A percentile compares a stretch with the other conserved stretches of the same genome.
Conservation (phyloP, 1,140 invertebrate genomes). For the Centruroides sculpturatus region DNA sequence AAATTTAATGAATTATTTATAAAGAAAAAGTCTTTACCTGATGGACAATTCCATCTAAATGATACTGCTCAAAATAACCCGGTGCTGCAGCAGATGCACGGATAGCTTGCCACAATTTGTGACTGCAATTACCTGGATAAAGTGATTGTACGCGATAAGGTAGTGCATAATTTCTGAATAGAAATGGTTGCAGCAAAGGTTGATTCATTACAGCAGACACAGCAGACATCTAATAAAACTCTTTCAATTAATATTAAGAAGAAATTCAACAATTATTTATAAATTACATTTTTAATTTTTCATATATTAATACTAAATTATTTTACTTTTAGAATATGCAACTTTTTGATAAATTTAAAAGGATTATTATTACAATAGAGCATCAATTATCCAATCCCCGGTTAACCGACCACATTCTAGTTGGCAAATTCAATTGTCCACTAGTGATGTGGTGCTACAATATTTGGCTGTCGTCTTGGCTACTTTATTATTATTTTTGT, state of each 20-base stretch:
- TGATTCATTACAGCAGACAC: slow-evolving; percentile 71
- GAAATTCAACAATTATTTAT: background rate
- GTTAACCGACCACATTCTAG: no score
- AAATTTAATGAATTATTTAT: background rate
- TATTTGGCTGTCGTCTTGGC: no score
- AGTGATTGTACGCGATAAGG: slow-evolving; percentile 55
- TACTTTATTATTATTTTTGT: no score
- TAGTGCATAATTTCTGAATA: slow-evolving; percentile 79
- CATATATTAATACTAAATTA: background rate
- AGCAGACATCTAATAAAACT: slow-evolving; percentile 44
- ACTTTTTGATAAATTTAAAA: no score
- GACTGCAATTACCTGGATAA: slow-evolving; percentile 58
- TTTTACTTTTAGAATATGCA: no score
- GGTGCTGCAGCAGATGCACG: slow-evolving; percentile 83
- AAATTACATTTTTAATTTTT: background rate
- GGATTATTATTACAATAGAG: no score
- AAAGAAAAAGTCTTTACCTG: slow-evolving; percentile 42
- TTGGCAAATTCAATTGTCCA: no score
- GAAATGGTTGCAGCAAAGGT: slow-evolving; percentile 58
- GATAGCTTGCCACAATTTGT: slow-evolving; percentile 72
- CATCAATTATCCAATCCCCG: no score
- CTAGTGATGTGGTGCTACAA: no score
- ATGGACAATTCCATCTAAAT: slow-evolving; percentile 55
- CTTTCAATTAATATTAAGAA: background rate
- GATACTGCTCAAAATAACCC: slow-evolving; percentile 79